Conservation (phyloP, 2,113 vertebrate species). For the Seriola dumerili region DNA sequence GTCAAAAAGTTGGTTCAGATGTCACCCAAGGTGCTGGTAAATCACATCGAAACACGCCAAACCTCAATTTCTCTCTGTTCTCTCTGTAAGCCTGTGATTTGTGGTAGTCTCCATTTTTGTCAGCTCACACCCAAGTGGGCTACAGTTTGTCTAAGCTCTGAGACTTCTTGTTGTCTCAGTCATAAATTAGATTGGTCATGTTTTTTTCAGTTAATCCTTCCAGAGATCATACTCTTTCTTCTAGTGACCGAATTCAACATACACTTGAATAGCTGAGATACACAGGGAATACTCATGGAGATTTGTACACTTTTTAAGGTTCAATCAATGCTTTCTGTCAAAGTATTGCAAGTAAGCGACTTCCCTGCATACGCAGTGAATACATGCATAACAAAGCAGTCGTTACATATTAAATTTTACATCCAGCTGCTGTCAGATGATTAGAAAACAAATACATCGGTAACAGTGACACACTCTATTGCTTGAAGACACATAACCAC, state of each 20-base stretch:
- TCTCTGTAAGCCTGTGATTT: conserved; percentile 62
- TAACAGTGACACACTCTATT: conserved; percentile 30
- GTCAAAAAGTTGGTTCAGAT: conserved; percentile 48
- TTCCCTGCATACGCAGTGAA: conserved; percentile 5
- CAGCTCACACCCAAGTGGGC: conserved; percentile 40
- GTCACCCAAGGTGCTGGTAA: conserved; percentile 50
- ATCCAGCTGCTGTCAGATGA: conserved; percentile 37
- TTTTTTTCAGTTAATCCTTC: conserved; percentile 33
- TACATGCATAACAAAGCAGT: conserved; percentile 40
- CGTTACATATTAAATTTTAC: conserved; percentile 22
- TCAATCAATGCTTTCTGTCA: neutral
- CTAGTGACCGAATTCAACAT: conserved; percentile 8
- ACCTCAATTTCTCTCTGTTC: conserved; percentile 27
- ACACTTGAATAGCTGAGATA: neutral
- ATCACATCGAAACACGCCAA: conserved; percentile 25
- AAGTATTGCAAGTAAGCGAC: neutral
- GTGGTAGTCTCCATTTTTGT: conserved; percentile 41
- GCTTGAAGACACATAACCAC: conserved; percentile 35
- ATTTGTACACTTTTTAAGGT: neutral
- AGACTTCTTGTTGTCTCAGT: conserved; percentile 33
- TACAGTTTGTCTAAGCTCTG: conserved; percentile 42
- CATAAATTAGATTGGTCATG: conserved; percentile 41
- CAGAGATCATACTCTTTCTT: conserved; percentile 25
- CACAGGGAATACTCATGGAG: neutral
- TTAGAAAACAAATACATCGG: conserved; percentile 36